Evolutionary conservation across 2,888 invertebrate species (phyloP).

Genomic region (Amphipoea lucens): DNA sequence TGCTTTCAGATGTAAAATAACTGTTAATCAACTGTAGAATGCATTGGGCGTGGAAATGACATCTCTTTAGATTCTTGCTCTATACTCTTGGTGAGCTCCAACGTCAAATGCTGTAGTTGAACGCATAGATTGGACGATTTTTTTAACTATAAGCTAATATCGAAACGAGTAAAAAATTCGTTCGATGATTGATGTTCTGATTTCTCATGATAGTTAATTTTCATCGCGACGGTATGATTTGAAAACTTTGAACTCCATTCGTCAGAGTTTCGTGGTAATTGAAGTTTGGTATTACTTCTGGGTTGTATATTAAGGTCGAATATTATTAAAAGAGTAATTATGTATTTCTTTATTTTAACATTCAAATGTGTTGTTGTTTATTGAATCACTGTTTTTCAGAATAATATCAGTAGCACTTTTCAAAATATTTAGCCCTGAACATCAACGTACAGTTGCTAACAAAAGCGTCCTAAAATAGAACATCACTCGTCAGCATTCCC

Average conservation of each 20-base stretch:
- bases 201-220: constrained; percentile 27
- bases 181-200: constrained; percentile 34
- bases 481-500: not conserved
- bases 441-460: not conserved
- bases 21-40: not conserved
- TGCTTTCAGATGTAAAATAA: not conserved
- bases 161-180: constrained; percentile 19
- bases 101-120: constrained; percentile 35
- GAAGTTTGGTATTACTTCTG: not conserved
- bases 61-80: not conserved
- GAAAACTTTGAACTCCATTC: constrained; percentile 12
- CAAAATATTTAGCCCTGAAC: not conserved
- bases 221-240: constrained; percentile 19
- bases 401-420: too few relatives aligned
- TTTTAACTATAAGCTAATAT: constrained; percentile 37
- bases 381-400: not conserved
- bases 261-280: not conserved
- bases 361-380: not conserved
- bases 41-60: not conserved
- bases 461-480: constrained; percentile 14
- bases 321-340: too few relatives aligned
- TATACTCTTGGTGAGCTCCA: constrained; percentile 21
- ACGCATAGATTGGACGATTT: constrained; percentile 24
- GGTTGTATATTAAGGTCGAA: not conserved
- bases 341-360: not conserved